These are phyloP conservation scores for Phycodurus eques DNA, from an alignment of 2,113 vertebrate species.

Conservation along the genomic window DNA sequence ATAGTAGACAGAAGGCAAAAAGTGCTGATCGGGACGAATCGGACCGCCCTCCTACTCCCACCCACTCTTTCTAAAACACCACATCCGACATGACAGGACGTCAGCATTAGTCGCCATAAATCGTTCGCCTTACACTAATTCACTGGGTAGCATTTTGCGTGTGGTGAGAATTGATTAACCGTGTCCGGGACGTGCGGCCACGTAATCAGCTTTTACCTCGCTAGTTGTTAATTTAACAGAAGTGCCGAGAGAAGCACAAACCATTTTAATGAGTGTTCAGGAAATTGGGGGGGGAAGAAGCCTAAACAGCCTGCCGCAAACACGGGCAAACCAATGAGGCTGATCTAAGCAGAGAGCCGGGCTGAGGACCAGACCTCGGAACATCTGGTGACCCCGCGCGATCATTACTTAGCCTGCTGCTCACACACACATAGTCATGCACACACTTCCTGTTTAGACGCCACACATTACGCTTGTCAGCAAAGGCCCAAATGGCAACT, in stretches of 20 bases:
- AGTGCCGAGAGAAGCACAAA: slow-evolving; percentile 80
- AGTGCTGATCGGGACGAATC: slow-evolving; percentile 84
- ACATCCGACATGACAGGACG: slow-evolving; percentile 80
- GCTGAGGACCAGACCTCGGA: slow-evolving; percentile 63
- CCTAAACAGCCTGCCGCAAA: slow-evolving; percentile 77
- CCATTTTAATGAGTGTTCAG: slow-evolving; percentile 80
- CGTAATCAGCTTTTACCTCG: slow-evolving; percentile 78
- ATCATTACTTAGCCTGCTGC: slow-evolving; percentile 69
- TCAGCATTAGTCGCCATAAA: slow-evolving; percentile 76
- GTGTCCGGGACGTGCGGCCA: slow-evolving; percentile 75
- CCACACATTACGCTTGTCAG: slow-evolving; percentile 63
- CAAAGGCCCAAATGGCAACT: slow-evolving; percentile 55
- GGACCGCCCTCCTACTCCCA: slow-evolving; percentile 64
- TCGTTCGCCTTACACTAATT: slow-evolving; percentile 76
- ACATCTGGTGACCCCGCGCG: slow-evolving; percentile 79
- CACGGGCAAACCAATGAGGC: slow-evolving; percentile 74
- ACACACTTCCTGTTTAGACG: slow-evolving; percentile 60
- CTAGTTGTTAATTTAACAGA: slow-evolving; percentile 80
- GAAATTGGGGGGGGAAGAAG: slow-evolving; percentile 66
- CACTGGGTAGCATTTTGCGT: slow-evolving; percentile 73
- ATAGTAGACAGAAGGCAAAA: slow-evolving; percentile 68
- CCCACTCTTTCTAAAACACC: slow-evolving; percentile 76
- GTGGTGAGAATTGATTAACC: slow-evolving; percentile 76
- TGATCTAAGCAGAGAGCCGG: slow-evolving; percentile 71
- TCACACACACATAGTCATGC: slow-evolving; percentile 23